Conservation (phyloP, 2,797 vertebrate species). For the Fistularia tabacaria region DNA sequence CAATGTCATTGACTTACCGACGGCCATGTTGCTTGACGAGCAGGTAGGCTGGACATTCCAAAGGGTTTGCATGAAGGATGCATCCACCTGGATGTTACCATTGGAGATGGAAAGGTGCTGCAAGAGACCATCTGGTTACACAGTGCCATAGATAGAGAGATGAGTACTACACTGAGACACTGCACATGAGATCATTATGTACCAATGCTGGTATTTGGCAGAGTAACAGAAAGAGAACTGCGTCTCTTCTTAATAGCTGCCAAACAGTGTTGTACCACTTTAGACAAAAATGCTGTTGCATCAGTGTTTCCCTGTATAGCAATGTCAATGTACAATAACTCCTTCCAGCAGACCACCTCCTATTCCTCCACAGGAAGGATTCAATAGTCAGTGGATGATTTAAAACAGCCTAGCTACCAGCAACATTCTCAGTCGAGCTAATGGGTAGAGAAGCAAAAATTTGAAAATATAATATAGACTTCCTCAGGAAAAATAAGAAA, state of each 20-base stretch:
- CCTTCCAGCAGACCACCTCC: conserved; percentile 19
- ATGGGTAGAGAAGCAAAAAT: conserved; percentile 13
- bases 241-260: conserved; percentile 19
- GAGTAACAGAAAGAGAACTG: conserved; percentile 18
- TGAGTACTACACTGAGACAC: conserved; percentile 6
- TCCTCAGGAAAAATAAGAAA: too few species aligned
- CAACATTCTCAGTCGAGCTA: neutral
- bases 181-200: neutral
- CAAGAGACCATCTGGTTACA: conserved; percentile 24
- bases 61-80: conserved; percentile 97
- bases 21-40: conserved; percentile 87
- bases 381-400: conserved; percentile 5
- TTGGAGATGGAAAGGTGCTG: conserved; percentile 94
- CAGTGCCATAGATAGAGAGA: neutral
- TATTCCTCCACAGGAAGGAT: conserved; percentile 3
- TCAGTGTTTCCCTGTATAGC: conserved; percentile 20
- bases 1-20: conserved; percentile 74
- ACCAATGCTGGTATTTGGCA: conserved; percentile 19
- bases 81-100: conserved; percentile 90
- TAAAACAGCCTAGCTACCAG: neutral
- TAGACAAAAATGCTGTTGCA: conserved; percentile 21
- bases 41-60: conserved; percentile 98
- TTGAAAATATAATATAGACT: neutral
- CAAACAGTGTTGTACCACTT: conserved; percentile 11
- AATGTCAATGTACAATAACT: conserved; percentile 19